phyloP scores from a whole-genome alignment of 2,888 invertebrate species.

The Pheosia tremula region DNA sequence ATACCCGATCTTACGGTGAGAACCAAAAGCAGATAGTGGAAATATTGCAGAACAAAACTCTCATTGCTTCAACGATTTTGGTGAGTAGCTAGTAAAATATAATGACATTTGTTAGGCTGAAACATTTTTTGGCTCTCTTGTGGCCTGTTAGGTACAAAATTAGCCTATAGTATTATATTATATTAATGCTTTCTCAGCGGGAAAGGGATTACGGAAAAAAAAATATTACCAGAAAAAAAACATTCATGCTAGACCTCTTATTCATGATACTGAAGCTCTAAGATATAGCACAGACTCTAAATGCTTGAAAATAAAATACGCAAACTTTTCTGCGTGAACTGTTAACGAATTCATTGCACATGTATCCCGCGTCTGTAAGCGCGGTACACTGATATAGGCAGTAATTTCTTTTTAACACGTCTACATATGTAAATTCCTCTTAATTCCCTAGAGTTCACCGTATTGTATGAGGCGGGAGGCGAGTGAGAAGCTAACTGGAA shows the following conservation, averaged over 20 bases:
- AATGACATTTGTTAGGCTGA: slow-evolving; percentile 49
- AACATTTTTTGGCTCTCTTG: slow-evolving; percentile 58
- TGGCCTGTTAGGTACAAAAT: slow-evolving; percentile 61
- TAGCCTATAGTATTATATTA: slow-evolving; percentile 51
- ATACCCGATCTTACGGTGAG: slow-evolving; percentile 93
- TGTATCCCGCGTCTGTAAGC: slow-evolving; percentile 37
- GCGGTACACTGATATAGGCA: slow-evolving; percentile 28
- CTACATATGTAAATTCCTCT: slow-evolving; percentile 45
- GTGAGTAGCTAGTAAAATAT: slow-evolving; percentile 82
- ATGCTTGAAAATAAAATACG: slow-evolving; percentile 37
- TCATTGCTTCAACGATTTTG: slow-evolving; percentile 95
- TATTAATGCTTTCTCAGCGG: slow-evolving; percentile 43
- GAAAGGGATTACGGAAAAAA: slow-evolving; percentile 52
- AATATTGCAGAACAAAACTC: slow-evolving; percentile 95
- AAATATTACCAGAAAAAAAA: slow-evolving; percentile 53
- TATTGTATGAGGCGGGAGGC: slow-evolving; percentile 98
- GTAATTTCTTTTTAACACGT: slow-evolving; percentile 39
- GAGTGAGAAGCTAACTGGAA: slow-evolving; percentile 92
- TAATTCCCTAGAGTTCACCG: slow-evolving; percentile 91
- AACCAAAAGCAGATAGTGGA: slow-evolving; percentile 95
- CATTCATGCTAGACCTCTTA: slow-evolving; percentile 48
- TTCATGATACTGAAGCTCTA: slow-evolving; percentile 43
- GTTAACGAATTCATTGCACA: slow-evolving; percentile 43
- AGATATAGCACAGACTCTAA: slow-evolving; percentile 36
- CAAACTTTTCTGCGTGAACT: slow-evolving; percentile 29